Evolutionary conservation across 2,797 vertebrate species (phyloP).

Genomic region (Mus spretus): DNA sequence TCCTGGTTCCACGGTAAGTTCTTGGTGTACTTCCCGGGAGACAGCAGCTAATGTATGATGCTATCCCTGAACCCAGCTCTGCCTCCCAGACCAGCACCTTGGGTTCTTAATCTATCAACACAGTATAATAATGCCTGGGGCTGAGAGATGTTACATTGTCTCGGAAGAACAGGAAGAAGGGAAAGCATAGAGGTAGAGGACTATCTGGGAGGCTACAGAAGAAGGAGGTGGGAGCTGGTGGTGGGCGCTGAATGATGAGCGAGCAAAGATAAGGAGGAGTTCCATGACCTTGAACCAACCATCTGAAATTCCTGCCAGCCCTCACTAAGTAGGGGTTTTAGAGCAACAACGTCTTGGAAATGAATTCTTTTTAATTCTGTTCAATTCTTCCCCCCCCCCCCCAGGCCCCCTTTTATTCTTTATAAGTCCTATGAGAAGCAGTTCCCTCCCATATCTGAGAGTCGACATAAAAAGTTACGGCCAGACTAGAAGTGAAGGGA

Average conservation of each 20-base stretch:
- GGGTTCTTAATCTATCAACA: conserved; percentile 25
- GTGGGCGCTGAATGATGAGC: neutral
- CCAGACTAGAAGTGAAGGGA: conserved; percentile 57
- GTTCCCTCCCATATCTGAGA: conserved; percentile 50
- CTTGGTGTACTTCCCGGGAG: neutral
- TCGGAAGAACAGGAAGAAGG: conserved; percentile 5
- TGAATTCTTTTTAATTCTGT: conserved; percentile 53
- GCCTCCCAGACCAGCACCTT: neutral
- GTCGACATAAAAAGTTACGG: conserved; percentile 54
- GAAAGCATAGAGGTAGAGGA: neutral
- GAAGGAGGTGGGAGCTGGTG: neutral
- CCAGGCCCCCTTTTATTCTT: conserved; percentile 67
- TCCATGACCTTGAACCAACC: conserved; percentile 26
- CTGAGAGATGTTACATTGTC: conserved; percentile 13
- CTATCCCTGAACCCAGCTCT: neutral
- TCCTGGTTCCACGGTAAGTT: neutral
- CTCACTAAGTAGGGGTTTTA: conserved; percentile 51
- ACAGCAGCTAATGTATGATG: neutral
- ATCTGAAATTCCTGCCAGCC: neutral
- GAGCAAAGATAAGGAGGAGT: neutral
- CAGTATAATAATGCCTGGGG: neutral
- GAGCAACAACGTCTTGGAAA: conserved; percentile 47
- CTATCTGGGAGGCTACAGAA: neutral
- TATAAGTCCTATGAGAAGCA: conserved; percentile 21
- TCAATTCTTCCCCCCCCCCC: conserved; percentile 22